Base-by-base conservation (phyloP, 2,888 invertebrate genomes). In the Mesodorylaimus sp. region DNA sequence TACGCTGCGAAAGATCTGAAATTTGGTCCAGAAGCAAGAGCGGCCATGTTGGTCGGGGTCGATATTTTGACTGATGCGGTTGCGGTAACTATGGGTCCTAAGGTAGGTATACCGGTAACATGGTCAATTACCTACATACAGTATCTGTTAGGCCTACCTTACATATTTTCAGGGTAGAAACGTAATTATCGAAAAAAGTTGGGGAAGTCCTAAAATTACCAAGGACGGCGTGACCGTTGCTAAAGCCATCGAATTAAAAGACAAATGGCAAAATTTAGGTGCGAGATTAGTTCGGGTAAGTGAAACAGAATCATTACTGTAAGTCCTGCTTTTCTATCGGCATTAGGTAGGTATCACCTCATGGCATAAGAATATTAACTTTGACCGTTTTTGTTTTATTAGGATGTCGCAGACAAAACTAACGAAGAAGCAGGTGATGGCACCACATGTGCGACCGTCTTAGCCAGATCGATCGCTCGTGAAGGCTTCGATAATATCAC, bases 201-300 rank as follows among this genome's bases (percentile, higher is more conserved):
- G 95, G 95, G 97, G 97, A 28, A 86, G 89, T 50, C 97, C 97
- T 13, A 97, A 99, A 74, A 99, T 97, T 66, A 97, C 97, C 51
- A 99, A 97, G 74, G 97, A 97, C 70, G 97, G 97, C 59, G 97
- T 99, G 7, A 99, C 97, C 2, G 97, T 97, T 47, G 97, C 97
- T 38, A 99, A 97, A 70, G 83, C 87, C 29, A 80, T 97, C 57
- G 97, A 99, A 70, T 75, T 99, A 25, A 89, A 93, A 73, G 95
- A 95, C 69, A 97, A 89, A 73, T 93, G 88, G 73, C 91, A 95
- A 74, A 97, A 99, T 68, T 86, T 97, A 68, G 97, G 97, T 53
- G 97, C 97, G 25, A 88, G 84, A 68, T 73, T 99, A 46, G 95
- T 99, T 1, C 95, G 95, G 72, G 60, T 60, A 45, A n/a, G n/a